A percentile compares a stretch with the other conserved stretches of the same genome.
phyloP scores from a whole-genome alignment of 2,797 vertebrate species.

The Microctenopoma lineatum region DNA sequence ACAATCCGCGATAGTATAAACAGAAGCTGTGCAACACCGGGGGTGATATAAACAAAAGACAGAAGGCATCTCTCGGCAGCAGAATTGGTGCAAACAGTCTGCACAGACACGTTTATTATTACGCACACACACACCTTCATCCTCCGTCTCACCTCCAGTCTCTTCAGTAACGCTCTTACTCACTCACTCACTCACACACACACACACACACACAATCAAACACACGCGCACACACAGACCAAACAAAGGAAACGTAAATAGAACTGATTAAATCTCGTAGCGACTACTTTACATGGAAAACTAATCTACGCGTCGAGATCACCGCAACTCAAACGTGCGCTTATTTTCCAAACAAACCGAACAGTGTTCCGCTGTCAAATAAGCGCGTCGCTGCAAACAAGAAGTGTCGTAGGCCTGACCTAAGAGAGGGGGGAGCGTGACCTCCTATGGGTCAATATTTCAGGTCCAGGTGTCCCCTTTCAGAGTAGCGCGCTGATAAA shows the following conservation, averaged over 20 bases:
- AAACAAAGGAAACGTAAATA: slow-evolving; percentile 52
- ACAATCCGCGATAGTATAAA: slow-evolving; percentile 66
- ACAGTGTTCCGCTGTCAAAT: slow-evolving; percentile 59
- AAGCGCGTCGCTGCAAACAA: slow-evolving; percentile 69
- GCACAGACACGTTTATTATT: slow-evolving; percentile 37
- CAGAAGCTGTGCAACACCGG: slow-evolving; percentile 45
- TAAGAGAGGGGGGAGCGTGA: slow-evolving; percentile 63
- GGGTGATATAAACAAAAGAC: slow-evolving; percentile 60
- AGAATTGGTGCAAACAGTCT: slow-evolving; percentile 19
- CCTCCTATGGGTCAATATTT: slow-evolving; percentile 75
- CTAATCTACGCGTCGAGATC: slow-evolving; percentile 1
- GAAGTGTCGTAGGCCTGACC: slow-evolving; percentile 70
- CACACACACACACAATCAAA: not conserved
- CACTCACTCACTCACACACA: not conserved
- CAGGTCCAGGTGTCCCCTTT: slow-evolving; percentile 80
- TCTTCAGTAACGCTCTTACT: not conserved
- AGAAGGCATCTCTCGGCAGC: slow-evolving; percentile 21
- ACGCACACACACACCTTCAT: slow-evolving; percentile 31
- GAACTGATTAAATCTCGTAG: slow-evolving; percentile 37
- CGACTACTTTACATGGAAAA: slow-evolving; percentile 16
- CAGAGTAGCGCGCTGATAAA: slow-evolving; percentile 81
- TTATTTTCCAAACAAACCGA: slow-evolving; percentile 41
- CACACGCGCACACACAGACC: slow-evolving; percentile 5
- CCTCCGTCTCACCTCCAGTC: not conserved
- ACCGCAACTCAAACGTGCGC: slow-evolving; percentile 24